Conservation (phyloP, 1,140 invertebrate genomes). For the Venustaconcha ellipsiformis region DNA sequence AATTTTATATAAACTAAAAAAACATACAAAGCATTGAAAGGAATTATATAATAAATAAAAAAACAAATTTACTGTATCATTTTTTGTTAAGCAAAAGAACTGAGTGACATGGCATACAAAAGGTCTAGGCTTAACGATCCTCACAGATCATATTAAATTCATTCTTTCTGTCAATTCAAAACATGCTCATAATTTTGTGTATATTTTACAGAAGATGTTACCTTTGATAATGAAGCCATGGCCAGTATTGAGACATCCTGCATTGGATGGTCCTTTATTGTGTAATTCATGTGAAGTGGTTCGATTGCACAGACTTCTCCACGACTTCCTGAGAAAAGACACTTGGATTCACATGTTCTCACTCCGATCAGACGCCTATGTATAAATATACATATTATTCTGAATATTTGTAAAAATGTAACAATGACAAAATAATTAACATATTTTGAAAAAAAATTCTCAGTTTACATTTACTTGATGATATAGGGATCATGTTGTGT, state of each 20-base stretch:
- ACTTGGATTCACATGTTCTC: constrained; percentile 87
- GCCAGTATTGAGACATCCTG: constrained; percentile 83
- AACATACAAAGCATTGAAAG: too few relatives aligned
- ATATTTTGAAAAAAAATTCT: too few relatives aligned
- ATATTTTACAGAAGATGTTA: constrained; percentile 53
- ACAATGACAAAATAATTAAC: too few relatives aligned
- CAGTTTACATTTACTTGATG: too few relatives aligned
- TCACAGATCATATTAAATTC: too few relatives aligned
- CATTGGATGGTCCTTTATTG: constrained; percentile 80
- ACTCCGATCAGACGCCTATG: constrained; percentile 83
- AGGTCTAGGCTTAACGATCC: neutral
- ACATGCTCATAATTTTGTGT: neutral
- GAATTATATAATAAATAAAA: too few relatives aligned
- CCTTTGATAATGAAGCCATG: constrained; percentile 92
- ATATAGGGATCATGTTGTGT: too few relatives aligned
- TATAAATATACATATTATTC: constrained; percentile 27
- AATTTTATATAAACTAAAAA: too few relatives aligned
- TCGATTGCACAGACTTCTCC: constrained; percentile 95
- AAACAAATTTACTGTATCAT: neutral
- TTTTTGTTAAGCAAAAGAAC: neutral
- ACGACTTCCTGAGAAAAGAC: constrained; percentile 89
- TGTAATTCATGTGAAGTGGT: constrained; percentile 79
- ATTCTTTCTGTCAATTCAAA: too few relatives aligned
- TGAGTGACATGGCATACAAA: neutral
- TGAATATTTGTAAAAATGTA: too few relatives aligned